Base-by-base conservation (phyloP, 2,888 invertebrate species). In the Morinoia aosen region DNA sequence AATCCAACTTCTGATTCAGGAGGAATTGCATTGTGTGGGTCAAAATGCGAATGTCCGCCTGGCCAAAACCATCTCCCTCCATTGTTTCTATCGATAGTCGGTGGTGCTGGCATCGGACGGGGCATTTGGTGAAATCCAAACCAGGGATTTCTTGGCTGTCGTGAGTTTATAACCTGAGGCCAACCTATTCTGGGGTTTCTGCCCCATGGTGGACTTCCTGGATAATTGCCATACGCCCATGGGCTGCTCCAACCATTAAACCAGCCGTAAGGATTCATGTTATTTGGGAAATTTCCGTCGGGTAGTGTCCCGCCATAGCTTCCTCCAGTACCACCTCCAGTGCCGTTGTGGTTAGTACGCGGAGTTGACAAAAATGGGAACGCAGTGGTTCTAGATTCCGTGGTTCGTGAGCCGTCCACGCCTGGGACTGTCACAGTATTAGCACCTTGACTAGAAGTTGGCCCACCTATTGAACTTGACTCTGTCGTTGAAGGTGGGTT, bases 321-420 rank as follows among this genome's bases (percentile, higher is more conserved):
- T 7, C 93, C 93, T 57, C 93, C 93, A 93, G 93, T 93, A 33
- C 93, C 93, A 57, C 93, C 93, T 56, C 93, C 93, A 33, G 93
- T 93, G 58, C 93, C 93, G 57, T 33, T 57, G 57, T 93, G 56
- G 40, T 93, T 93, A 48, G 57, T 48, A 25, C 93, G 56, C 57
- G 93, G 56, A 57, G 93, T 90, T 12, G 90, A 90, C 4, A 25
- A 11, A 93, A 57, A 16, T 93, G 90, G 39, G 39, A 90, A 90
- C 11, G 14, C 19, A 0, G 90, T 40, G 19, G 76, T 19, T 25
- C 76, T 76, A 76, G 76, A 76, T 76, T 76, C 33, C 76, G 33
- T 76, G 16, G 76, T 76, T 76, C 25, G 76, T 33, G 76, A 76
- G 33, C 76, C 25, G 76, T 76, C 76, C 76, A 76, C 2, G 25